A percentile compares a stretch with the other conserved stretches of the same genome.
phyloP scores from a whole-genome alignment of 2,797 vertebrate genomes.

The Scyliorhinus canicula region DNA sequence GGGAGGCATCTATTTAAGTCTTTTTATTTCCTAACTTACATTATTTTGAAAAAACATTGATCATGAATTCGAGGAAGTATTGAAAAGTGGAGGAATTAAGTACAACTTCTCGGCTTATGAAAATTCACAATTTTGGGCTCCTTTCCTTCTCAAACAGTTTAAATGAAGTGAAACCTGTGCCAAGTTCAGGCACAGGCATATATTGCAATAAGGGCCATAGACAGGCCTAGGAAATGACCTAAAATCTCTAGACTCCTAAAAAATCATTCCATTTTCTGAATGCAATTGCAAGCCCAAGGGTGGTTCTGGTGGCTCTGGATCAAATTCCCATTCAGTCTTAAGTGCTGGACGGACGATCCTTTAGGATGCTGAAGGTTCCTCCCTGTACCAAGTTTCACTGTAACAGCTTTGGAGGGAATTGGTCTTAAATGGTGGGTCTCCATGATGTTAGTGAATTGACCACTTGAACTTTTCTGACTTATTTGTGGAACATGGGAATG shows the following conservation, averaged over 20 bases:
- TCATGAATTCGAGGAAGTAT: not conserved
- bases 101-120: not conserved
- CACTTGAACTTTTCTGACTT: not conserved
- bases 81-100: not conserved
- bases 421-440: not conserved
- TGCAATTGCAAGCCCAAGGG: not conserved
- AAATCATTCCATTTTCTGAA: not conserved
- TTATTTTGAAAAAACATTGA: not conserved
- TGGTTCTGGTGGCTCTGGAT: not conserved
- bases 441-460: not conserved
- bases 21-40: not conserved
- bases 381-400: not conserved
- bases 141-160: not conserved
- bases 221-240: not conserved
- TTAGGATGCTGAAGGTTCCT: not conserved
- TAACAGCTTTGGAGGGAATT: not conserved
- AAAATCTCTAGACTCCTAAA: not conserved
- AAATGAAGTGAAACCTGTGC: not conserved
- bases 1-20: not conserved
- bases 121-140: not conserved
- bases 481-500: not conserved
- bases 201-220: not conserved
- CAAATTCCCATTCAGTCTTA: no score
- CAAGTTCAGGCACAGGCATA: no score
- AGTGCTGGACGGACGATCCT: not conserved